A percentile compares a stretch with the other conserved stretches of the same genome.
phyloP scores from a whole-genome alignment of 2,888 invertebrate species.

The Lasioglossum morio region DNA sequence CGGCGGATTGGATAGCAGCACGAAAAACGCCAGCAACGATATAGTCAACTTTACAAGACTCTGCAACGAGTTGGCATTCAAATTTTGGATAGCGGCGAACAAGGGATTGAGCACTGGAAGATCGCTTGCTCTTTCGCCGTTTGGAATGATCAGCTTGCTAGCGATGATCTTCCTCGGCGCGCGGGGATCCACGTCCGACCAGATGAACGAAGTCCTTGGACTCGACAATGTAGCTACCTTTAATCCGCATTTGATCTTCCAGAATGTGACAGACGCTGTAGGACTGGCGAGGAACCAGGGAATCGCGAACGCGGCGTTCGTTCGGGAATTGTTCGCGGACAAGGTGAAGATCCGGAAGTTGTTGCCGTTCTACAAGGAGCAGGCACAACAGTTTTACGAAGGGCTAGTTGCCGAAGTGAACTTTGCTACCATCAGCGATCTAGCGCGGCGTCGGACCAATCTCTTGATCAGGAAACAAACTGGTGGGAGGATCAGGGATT shows the following conservation, averaged over 20 bases:
- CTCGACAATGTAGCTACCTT: slow-evolving; percentile 95
- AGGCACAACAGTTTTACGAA: slow-evolving; percentile 94
- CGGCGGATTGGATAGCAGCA: slow-evolving; percentile 91
- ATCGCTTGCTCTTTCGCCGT: slow-evolving; percentile 93
- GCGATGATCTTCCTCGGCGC: slow-evolving; percentile 96
- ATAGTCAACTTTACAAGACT: slow-evolving; percentile 91
- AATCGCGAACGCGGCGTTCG: slow-evolving; percentile 92
- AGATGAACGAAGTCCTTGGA: slow-evolving; percentile 94
- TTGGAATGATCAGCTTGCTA: slow-evolving; percentile 93
- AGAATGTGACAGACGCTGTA: slow-evolving; percentile 93
- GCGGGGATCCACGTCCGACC: slow-evolving; percentile 93
- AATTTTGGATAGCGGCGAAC: slow-evolving; percentile 91
- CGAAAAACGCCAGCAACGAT: slow-evolving; percentile 90
- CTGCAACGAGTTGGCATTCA: slow-evolving; percentile 94
- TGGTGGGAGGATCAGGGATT: slow-evolving; percentile 91
- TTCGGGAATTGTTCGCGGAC: slow-evolving; percentile 93
- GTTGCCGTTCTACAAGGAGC: slow-evolving; percentile 94
- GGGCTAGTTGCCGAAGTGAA: slow-evolving; percentile 94
- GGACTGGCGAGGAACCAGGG: slow-evolving; percentile 89
- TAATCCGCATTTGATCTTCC: slow-evolving; percentile 94
- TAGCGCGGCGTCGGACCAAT: slow-evolving; percentile 93
- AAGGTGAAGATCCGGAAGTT: slow-evolving; percentile 90
- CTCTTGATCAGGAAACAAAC: slow-evolving; percentile 92
- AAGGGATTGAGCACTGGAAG: slow-evolving; percentile 90
- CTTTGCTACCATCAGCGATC: slow-evolving; percentile 92